These are phyloP conservation scores for Drosophila fuyamai DNA, from an alignment of 1,140 invertebrate species.

Conservation along the genomic window DNA sequence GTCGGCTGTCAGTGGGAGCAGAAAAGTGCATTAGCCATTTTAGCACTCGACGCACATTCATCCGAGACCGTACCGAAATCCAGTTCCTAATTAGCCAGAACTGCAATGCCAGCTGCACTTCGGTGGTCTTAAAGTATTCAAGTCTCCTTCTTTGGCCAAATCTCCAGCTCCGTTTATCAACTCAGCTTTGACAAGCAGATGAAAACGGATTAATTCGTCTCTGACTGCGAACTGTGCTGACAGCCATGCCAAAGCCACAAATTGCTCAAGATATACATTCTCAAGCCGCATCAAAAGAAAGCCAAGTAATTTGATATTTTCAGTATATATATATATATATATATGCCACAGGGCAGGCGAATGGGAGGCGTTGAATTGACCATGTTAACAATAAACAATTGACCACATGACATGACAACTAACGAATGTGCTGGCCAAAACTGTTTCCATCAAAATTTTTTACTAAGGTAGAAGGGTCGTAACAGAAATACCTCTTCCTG, in stretches of 20 bases:
- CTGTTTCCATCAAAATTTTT: slow-evolving; percentile 46
- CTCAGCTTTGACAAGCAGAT: slow-evolving; percentile 37
- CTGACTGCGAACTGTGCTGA: slow-evolving; percentile 42
- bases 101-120: slow-evolving; percentile 29
- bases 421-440: slow-evolving; percentile 50
- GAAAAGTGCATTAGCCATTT: slow-evolving; percentile 51
- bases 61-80: slow-evolving; percentile 10
- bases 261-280: slow-evolving; percentile 46
- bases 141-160: neutral
- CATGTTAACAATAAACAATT: slow-evolving; percentile 77
- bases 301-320: slow-evolving; percentile 51
- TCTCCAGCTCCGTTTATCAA: slow-evolving; percentile 16
- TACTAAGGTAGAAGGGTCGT: neutral
- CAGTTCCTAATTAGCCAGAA: slow-evolving; percentile 40
- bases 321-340: slow-evolving; percentile 15
- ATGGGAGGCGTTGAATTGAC: slow-evolving; percentile 21
- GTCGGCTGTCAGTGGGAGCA: slow-evolving; percentile 10
- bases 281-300: slow-evolving; percentile 30
- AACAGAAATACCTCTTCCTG: neutral
- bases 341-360: neutral
- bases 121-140: slow-evolving; percentile 43
- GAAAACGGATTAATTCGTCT: slow-evolving; percentile 55
- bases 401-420: slow-evolving; percentile 73
- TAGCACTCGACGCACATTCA: slow-evolving; percentile 39
- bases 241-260: slow-evolving; percentile 50